phyloP scores from a whole-genome alignment of 2,888 invertebrate genomes.

The Spodoptera picta region DNA sequence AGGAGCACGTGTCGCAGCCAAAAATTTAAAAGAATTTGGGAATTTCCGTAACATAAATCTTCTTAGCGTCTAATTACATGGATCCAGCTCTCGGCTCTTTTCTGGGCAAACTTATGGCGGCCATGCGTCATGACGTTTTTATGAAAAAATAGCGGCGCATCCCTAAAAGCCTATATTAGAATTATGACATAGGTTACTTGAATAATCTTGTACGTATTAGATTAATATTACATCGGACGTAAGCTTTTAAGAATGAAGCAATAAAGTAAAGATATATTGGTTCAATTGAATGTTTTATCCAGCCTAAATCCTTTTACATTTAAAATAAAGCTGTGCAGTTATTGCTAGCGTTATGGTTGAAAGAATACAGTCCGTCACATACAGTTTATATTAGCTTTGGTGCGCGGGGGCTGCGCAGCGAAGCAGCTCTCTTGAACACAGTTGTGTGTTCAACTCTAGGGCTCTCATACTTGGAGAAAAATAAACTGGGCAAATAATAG shows the following conservation, averaged over 20 bases:
- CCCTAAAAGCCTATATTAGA: conserved; percentile 64
- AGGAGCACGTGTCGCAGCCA: conserved; percentile 73
- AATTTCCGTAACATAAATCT: conserved; percentile 84
- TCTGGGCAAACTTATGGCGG: conserved; percentile 82
- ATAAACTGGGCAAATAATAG: conserved; percentile 83
- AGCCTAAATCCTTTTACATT: conserved; percentile 44
- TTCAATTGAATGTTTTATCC: conserved; percentile 38
- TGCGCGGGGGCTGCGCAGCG: conserved; percentile 68
- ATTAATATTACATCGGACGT: conserved; percentile 47
- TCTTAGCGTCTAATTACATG: conserved; percentile 83
- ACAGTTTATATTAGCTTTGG: conserved; percentile 78
- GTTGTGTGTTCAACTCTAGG: conserved; percentile 80
- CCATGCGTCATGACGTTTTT: conserved; percentile 84
- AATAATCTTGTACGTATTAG: conserved; percentile 55
- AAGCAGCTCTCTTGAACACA: conserved; percentile 76
- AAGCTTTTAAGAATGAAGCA: conserved; percentile 20
- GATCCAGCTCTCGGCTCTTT: conserved; percentile 79
- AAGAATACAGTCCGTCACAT: conserved; percentile 70
- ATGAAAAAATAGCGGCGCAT: conserved; percentile 77
- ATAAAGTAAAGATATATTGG: conserved; percentile 28
- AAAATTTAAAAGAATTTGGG: conserved; percentile 84
- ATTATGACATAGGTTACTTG: conserved; percentile 70
- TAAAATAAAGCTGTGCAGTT: conserved; percentile 51
- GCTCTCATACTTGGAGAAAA: conserved; percentile 77
- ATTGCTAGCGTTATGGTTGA: conserved; percentile 67